Conservation (phyloP, 2,113 vertebrate genomes). For the Thunnus maccoyii region DNA sequence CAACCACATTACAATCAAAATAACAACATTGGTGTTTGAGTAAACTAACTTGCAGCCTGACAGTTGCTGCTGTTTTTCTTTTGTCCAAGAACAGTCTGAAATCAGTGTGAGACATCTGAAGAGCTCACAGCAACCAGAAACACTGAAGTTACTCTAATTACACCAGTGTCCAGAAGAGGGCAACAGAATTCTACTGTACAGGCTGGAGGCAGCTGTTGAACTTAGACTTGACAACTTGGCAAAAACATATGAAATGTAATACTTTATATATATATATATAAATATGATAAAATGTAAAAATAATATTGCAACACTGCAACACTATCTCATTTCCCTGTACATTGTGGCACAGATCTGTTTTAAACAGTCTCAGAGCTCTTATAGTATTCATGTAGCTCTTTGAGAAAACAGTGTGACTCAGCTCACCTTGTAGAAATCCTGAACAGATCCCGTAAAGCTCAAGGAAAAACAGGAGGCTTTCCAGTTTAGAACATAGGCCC, state of each 20-base stretch:
- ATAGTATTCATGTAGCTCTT: not conserved
- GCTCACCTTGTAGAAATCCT: slow-evolving; percentile 48
- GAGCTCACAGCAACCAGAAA: not conserved
- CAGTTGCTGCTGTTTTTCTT: no score
- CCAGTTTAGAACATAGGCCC: slow-evolving; percentile 17
- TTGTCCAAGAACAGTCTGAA: not conserved
- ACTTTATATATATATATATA: no score
- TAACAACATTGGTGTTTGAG: no score
- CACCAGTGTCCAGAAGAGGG: slow-evolving; percentile 20
- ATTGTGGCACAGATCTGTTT: not conserved
- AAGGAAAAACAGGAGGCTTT: slow-evolving; percentile 45
- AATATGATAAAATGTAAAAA: no score
- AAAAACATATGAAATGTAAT: not conserved
- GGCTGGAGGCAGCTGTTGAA: not conserved
- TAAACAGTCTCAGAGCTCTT: not conserved
- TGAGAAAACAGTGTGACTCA: not conserved
- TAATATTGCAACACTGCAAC: no score
- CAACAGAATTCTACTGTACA: not conserved
- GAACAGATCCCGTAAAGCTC: slow-evolving; percentile 23
- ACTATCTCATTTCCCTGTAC: no score
- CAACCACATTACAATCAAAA: no score
- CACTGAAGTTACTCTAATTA: not conserved
- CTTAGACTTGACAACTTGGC: not conserved
- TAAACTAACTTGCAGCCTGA: no score
- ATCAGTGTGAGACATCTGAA: not conserved